Evolutionary conservation across 2,113 vertebrate genomes (phyloP).

Genomic region (Lepisosteus oculatus): DNA sequence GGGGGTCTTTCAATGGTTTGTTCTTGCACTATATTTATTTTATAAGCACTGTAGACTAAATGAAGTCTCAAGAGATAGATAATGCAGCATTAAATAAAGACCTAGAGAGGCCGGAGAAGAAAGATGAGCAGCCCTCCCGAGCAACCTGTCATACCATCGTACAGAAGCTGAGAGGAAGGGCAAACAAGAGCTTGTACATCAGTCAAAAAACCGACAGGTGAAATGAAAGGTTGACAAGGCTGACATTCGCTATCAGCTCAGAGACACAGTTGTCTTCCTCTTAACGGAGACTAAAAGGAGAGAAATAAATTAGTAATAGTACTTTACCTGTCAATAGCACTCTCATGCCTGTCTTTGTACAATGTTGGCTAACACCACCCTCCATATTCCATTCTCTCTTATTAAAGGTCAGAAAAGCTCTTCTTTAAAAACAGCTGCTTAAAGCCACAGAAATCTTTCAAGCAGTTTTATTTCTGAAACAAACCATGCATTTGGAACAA

Average conservation of each 20-base stretch:
- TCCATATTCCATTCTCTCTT: neutral
- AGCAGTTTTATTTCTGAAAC: no score
- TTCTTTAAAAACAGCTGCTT: no score
- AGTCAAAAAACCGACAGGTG: slow-evolving; percentile 82
- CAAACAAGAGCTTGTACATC: slow-evolving; percentile 79
- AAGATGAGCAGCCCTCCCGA: slow-evolving; percentile 42
- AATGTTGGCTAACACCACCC: slow-evolving; percentile 56
- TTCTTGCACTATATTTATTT: slow-evolving; percentile 32
- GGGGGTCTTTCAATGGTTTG: neutral
- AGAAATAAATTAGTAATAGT: slow-evolving; percentile 89
- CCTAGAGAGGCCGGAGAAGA: slow-evolving; percentile 18
- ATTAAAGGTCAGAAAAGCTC: no score
- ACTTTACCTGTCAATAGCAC: slow-evolving; percentile 72
- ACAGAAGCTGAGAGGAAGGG: slow-evolving; percentile 74
- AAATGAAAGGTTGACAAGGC: slow-evolving; percentile 78
- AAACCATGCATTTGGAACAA: no score
- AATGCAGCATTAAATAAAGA: slow-evolving; percentile 30
- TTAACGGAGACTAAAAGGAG: slow-evolving; percentile 73
- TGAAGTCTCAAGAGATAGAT: slow-evolving; percentile 50
- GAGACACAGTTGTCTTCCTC: slow-evolving; percentile 58
- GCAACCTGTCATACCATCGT: slow-evolving; percentile 76
- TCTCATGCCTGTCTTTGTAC: slow-evolving; percentile 51
- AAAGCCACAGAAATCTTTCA: no score
- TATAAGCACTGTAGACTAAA: slow-evolving; percentile 43
- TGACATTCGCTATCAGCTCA: slow-evolving; percentile 67